Evolutionary conservation across 2,113 vertebrate genomes (phyloP).

Genomic region (Chlorodrepanis virens): DNA sequence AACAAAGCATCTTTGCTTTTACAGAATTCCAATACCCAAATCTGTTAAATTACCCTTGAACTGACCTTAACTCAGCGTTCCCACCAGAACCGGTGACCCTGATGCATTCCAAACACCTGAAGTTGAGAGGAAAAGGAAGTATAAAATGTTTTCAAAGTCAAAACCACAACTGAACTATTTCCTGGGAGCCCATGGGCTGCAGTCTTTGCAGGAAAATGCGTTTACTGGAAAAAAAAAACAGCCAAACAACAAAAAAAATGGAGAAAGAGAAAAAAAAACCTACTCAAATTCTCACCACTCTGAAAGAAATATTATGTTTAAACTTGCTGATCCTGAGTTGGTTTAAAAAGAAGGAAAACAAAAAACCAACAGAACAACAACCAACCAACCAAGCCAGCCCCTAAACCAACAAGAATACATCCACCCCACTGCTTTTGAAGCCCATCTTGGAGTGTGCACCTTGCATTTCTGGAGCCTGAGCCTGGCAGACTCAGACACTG

Average conservation of each 20-base stretch:
- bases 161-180: neutral
- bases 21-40: neutral
- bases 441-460: neutral
- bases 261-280: neutral
- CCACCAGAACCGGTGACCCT: neutral
- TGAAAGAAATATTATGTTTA: neutral
- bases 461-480: neutral
- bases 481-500: neutral
- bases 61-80: neutral
- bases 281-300: neutral
- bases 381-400: fast-evolving
- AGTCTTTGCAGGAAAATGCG: neutral
- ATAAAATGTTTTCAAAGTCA: neutral
- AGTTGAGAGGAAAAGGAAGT: neutral
- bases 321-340: neutral
- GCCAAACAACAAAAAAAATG: neutral
- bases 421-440: neutral
- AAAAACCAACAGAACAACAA: neutral
- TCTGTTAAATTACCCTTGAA: neutral
- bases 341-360: neutral
- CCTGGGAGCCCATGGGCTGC: neutral
- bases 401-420: neutral
- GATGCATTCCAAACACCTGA: neutral
- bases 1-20: neutral
- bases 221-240: neutral